Conservation (phyloP, 2,888 invertebrate species). For the Eledone cirrhosa region DNA sequence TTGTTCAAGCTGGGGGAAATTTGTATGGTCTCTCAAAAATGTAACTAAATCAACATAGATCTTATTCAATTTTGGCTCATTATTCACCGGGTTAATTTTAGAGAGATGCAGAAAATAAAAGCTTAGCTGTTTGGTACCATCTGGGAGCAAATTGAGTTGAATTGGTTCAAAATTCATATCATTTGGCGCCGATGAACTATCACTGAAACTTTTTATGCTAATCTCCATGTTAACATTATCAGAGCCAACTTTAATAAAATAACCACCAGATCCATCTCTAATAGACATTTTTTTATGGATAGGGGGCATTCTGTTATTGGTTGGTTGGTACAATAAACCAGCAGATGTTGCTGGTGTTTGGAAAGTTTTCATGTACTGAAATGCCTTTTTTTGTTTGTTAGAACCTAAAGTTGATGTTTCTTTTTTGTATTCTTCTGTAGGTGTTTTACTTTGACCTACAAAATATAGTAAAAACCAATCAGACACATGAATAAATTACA, state of each 20-base stretch:
- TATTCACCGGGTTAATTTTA: neutral
- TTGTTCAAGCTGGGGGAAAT: constrained; percentile 46
- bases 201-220: constrained; percentile 36
- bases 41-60: constrained; percentile 50
- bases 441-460: neutral
- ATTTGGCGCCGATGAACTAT: constrained; percentile 25
- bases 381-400: neutral
- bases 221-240: constrained; percentile 37
- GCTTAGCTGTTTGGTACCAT: constrained; percentile 48
- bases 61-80: constrained; percentile 47
- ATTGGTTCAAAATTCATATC: constrained; percentile 36
- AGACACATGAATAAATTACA: neutral
- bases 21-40: constrained; percentile 51
- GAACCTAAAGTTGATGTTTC: neutral
- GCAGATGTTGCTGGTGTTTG: constrained; percentile 11
- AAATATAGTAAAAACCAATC: too few species aligned
- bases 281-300: neutral
- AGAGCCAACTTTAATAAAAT: neutral
- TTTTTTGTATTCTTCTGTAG: neutral
- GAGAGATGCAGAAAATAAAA: constrained; percentile 43
- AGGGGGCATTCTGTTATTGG: constrained; percentile 14
- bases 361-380: constrained; percentile 14
- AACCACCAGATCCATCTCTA: constrained; percentile 26
- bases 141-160: constrained; percentile 41
- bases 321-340: constrained; percentile 16